These are phyloP conservation scores for Micromys minutus DNA, from an alignment of 2,113 vertebrate genomes.

Conservation along the genomic window DNA sequence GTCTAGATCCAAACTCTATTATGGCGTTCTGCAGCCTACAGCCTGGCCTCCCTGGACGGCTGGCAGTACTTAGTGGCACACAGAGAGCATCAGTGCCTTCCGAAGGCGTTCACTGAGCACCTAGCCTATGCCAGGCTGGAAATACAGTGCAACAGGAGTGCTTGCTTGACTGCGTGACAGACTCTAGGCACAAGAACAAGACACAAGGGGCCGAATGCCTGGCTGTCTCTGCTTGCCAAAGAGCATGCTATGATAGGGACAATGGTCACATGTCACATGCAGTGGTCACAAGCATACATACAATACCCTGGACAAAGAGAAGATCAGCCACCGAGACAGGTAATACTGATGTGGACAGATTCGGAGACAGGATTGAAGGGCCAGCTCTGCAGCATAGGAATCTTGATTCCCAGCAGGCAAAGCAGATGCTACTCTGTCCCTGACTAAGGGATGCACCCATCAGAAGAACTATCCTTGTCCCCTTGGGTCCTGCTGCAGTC, in stretches of 20 bases:
- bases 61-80: neutral
- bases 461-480: neutral
- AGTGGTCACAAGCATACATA: neutral
- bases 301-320: neutral
- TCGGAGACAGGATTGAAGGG: neutral
- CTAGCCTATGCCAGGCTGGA: neutral
- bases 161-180: neutral
- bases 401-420: neutral
- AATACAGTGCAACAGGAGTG: neutral
- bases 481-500: neutral
- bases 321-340: neutral
- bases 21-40: neutral
- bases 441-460: neutral
- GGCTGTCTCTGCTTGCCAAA: rapidly evolving
- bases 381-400: neutral
- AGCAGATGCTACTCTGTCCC: neutral
- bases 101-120: neutral
- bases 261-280: rapidly evolving
- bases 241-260: neutral
- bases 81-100: neutral
- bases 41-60: neutral
- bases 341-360: neutral
- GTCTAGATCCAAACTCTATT: neutral
- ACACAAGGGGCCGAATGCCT: neutral
- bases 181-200: neutral